Percentiles rank a stretch among this genome's conserved stretches.
Conservation (phyloP, 2,797 vertebrate species). For the Mus minutoides region DNA sequence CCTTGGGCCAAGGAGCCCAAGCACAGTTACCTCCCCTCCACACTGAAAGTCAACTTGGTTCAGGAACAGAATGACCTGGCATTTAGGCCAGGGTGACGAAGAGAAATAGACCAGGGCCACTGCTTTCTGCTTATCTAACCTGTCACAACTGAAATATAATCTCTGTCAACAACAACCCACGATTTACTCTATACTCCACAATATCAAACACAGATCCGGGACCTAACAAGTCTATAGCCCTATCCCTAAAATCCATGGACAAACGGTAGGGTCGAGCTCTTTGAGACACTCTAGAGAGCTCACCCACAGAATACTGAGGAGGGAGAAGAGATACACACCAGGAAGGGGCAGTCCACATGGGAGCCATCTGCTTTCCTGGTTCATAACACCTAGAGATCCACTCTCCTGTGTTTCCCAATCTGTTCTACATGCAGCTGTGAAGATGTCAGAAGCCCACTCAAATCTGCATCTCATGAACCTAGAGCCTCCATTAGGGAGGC, state of each 20-base stretch:
- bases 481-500: neutral
- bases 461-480: neutral
- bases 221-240: neutral
- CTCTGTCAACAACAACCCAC: neutral
- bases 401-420: neutral
- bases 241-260: neutral
- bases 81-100: neutral
- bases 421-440: neutral
- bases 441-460: neutral
- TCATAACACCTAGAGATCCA: neutral
- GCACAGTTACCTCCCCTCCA: neutral
- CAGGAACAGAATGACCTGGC: neutral
- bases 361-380: neutral
- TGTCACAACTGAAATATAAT: neutral
- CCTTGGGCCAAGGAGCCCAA: neutral
- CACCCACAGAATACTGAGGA: neutral
- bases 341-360: neutral
- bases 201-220: neutral
- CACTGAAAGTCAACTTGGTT: rapidly evolving
- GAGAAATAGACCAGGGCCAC: neutral
- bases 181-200: neutral
- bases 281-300: neutral
- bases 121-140: neutral
- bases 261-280: neutral
- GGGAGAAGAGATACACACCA: rapidly evolving